Evolutionary conservation across 2,888 invertebrate genomes (phyloP).

Genomic region (Eupithecia centaureata): DNA sequence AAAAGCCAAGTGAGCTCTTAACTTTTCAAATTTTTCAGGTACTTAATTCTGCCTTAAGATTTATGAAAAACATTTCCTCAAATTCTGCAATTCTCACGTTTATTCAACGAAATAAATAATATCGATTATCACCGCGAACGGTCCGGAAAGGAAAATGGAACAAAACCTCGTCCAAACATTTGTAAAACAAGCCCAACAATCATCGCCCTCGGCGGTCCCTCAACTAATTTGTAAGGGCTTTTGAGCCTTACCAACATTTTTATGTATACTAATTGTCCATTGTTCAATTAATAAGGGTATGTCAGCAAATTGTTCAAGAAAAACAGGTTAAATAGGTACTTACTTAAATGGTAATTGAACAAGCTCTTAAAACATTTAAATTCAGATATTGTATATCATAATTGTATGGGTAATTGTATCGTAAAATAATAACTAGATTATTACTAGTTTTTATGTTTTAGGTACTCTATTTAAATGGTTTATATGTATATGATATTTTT

Average conservation of each 20-base stretch:
- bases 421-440: too few relatives aligned
- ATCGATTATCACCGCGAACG: not conserved
- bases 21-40: not conserved
- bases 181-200: not conserved
- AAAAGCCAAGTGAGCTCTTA: not conserved
- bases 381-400: too few relatives aligned
- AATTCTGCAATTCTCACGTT: not conserved
- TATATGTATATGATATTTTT: too few relatives aligned
- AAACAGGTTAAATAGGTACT: not conserved
- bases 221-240: slow-evolving; percentile 2
- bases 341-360: not conserved
- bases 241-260: slow-evolving; percentile 3
- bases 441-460: too few relatives aligned
- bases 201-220: not conserved
- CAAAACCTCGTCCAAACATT: not conserved
- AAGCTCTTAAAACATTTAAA: too few relatives aligned
- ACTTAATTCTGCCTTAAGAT: too few relatives aligned
- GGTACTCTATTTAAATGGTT: too few relatives aligned
- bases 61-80: not conserved
- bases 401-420: too few relatives aligned
- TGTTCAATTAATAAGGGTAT: not conserved
- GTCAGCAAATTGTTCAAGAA: not conserved
- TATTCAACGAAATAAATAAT: not conserved
- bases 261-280: slow-evolving; percentile 1
- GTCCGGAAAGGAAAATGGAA: not conserved